phyloP scores from a whole-genome alignment of 2,797 vertebrate genomes.

The Glyptemys insculpta region DNA sequence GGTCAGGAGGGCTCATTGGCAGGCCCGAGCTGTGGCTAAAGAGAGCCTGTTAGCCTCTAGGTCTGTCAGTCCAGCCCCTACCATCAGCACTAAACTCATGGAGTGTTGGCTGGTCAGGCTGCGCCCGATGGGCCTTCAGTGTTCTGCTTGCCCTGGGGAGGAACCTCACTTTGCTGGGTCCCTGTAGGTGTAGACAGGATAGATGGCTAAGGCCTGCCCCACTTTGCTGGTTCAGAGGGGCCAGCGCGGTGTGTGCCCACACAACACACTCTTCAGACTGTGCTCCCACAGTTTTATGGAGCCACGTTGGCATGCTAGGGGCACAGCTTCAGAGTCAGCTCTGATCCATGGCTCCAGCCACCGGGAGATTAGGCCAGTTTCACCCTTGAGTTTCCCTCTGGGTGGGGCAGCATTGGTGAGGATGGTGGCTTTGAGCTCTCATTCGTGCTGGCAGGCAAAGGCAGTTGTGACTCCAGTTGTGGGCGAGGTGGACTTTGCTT shows the following conservation, averaged over 20 bases:
- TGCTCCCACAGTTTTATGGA: neutral
- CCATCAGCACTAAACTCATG: neutral
- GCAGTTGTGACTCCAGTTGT: neutral
- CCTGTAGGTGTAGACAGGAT: neutral
- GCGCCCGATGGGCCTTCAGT: neutral
- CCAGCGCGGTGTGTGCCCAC: fast-evolving
- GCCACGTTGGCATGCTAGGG: neutral
- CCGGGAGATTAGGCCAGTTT: neutral
- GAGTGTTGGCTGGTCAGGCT: neutral
- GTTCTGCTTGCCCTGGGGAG: neutral
- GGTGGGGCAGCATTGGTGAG: neutral
- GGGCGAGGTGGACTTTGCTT: constrained; percentile 50
- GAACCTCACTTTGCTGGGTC: neutral
- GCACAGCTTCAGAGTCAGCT: neutral
- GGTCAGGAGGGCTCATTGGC: neutral
- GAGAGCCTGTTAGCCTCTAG: neutral
- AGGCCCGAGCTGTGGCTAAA: neutral
- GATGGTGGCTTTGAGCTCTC: neutral
- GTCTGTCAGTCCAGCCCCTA: neutral
- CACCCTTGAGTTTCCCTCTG: neutral
- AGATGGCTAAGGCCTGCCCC: neutral
- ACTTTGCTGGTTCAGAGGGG: neutral
- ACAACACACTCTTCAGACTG: neutral
- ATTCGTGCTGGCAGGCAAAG: neutral
- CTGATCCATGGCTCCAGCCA: neutral